Base-by-base conservation (phyloP, 2,888 invertebrate species). In the Acrocyrtus sp. region DNA sequence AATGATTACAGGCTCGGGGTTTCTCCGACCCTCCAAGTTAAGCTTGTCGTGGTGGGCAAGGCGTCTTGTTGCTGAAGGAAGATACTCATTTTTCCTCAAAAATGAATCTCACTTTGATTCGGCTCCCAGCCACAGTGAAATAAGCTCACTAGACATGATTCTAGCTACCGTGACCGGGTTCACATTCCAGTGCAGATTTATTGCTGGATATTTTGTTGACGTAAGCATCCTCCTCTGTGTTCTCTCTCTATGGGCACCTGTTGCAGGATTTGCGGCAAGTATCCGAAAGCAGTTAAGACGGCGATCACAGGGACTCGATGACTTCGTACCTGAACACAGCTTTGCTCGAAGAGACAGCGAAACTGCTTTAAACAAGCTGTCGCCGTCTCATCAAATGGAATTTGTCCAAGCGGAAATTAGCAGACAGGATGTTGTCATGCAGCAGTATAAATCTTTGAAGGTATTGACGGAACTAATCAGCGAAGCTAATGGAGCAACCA, bases 21-120 rank as follows among this genome's bases (percentile, higher is more conserved):
- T 69, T 61, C 34, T 69, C 48, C 69, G 56, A n/a, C 53, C 61
- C 17, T 54, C 47, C 22, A n/a, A 53, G 1, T 51, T 62, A 4
- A 29, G 22, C 19, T 39, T 26, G 21, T 60, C 61, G 1, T 69
- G 69, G 69, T 61, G 61, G 61, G 50, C 22, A 34, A 22, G 50
- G 17, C 47, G 69, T 34, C 61, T 69, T 21, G 69, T 62, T 39
- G 61, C 69, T 41, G 69, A 69, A 62, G 61, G 60, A n/a, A n/a
- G 62, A 48, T 69, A 69, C 34, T 47, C 69, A 48, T 62, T 69
- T 50, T 69, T 69, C 21, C 54, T 69, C n/a, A 3, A 51, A 12
- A 60, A 69, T 12, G 69, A 54, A 0, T 26, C 61, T 21, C 34
- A 27, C 8, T 47, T 69, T 54, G 56, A 61, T n/a, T 19, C 17